Base-by-base conservation (phyloP, 30 jellyfish, hydroid and myxozoan genomes). In the Cassiopea andromeda region DNA sequence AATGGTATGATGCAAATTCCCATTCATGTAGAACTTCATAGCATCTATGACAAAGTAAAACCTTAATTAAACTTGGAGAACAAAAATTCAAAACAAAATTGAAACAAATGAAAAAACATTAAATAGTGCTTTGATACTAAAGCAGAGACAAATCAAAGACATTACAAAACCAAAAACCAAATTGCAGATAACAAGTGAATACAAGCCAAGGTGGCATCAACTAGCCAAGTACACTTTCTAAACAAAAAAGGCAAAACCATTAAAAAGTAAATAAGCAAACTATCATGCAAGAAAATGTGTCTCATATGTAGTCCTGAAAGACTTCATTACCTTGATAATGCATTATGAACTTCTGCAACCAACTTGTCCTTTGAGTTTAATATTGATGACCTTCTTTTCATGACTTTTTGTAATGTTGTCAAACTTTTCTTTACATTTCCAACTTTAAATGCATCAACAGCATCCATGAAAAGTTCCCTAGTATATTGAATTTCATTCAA, bases 331-430 rank as follows among this genome's bases (percentile, higher is more conserved):
- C 91, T 90, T 2, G 97, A 73, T 27, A 90, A 57, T 58, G 97
- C 97, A 90, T 90, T 93, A 59, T 90, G 97, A 1, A 90, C 97
- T 67, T 90, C 97, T 2, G 93, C 97, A 59, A 90, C 78, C 49
- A 73, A 73, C 44, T 78, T 76, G 54, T 90, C 97, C 76, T 77
- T 77, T 12, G 93, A 18, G 43, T 72, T 49, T 73, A 90, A 59
- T 7, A 90, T 72, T 13, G 90, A 73, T 18, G 91, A 81, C 64
- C 97, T 82, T 79, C 64, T 73, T 77, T 83, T 82, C 90, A 90
- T 50, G n/a, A 83, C 97, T 45, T 9, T 70, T 54, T 84, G 89
- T 60, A 90, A 78, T 86, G 80, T 75, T 0, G 78, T 64, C 14
- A 90, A 81, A 75, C 97, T 90, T 48, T 73, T 59, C 67, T 69